A percentile compares a stretch with the other conserved stretches of the same genome.
Conservation (phyloP, 2,797 vertebrate genomes). For the Diglossa cyanea region DNA sequence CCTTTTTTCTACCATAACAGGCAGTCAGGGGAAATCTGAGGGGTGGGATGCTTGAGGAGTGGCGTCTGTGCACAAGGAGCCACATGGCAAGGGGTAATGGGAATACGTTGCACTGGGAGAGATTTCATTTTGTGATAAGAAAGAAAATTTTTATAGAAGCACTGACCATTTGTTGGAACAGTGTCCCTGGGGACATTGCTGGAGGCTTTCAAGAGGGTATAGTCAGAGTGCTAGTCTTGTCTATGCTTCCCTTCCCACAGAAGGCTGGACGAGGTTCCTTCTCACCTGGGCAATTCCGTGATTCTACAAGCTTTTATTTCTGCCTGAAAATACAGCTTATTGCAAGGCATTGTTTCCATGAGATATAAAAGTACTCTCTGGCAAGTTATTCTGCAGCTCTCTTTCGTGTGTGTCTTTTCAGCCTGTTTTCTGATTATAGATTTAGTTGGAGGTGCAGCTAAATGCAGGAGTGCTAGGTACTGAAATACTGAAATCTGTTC, state of each 20-base stretch:
- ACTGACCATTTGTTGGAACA: rapidly evolving
- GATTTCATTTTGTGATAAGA: not conserved
- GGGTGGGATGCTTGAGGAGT: not conserved
- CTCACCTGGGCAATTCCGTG: not conserved
- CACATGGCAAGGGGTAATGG: not conserved
- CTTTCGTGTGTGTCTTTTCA: not conserved
- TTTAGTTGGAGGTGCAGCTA: not conserved
- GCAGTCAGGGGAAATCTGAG: not conserved
- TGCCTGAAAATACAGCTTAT: not conserved
- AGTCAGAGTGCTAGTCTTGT: not conserved
- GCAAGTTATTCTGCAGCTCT: not conserved
- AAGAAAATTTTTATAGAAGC: not conserved
- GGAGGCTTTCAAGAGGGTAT: not conserved
- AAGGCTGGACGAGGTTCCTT: not conserved
- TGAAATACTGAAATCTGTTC: not conserved
- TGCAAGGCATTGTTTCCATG: not conserved
- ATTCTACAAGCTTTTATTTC: not conserved
- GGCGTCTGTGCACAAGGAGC: not conserved
- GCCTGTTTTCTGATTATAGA: not conserved
- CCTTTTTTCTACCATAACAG: not conserved
- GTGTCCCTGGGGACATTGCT: not conserved
- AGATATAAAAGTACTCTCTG: not conserved
- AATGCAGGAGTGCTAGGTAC: not conserved
- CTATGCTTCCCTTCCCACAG: not conserved
- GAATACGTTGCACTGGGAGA: not conserved